phyloP scores from a whole-genome alignment of 2,797 vertebrate species.

The Falco biarmicus region DNA sequence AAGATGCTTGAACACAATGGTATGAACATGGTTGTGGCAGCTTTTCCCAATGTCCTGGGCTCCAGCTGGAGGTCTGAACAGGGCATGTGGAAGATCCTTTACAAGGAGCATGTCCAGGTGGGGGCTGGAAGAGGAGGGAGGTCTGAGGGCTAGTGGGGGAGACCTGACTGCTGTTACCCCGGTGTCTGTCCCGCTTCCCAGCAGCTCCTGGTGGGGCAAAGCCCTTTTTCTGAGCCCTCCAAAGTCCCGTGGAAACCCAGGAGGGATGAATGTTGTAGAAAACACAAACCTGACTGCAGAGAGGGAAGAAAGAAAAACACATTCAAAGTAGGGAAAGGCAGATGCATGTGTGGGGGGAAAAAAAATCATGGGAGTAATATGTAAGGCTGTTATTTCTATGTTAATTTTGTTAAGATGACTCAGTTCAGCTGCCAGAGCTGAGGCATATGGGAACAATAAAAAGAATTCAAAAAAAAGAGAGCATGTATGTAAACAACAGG shows the following conservation, averaged over 20 bases:
- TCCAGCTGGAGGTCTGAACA: not conserved
- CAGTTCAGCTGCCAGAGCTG: not conserved
- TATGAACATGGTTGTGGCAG: not conserved
- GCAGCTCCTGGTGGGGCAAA: not conserved
- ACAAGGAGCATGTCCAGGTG: fast-evolving
- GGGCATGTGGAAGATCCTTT: not conserved
- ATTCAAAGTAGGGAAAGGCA: not conserved
- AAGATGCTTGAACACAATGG: not conserved
- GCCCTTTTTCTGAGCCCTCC: not conserved
- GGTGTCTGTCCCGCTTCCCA: not conserved
- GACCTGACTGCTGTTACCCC: not conserved
- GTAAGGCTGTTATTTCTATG: not conserved
- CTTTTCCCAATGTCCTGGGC: not conserved
- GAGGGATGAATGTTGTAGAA: not conserved
- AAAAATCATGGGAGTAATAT: not conserved
- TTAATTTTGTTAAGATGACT: not conserved
- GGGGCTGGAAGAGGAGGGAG: not conserved
- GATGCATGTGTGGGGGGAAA: not conserved
- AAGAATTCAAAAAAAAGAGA: not conserved
- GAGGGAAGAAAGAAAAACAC: not conserved
- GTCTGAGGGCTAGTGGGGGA: too few species aligned
- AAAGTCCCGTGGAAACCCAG: not conserved
- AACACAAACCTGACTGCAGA: not conserved
- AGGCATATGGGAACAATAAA: not conserved
- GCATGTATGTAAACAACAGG: not conserved